phyloP scores from a whole-genome alignment of 2,113 vertebrate species.

The Sylvicapra grimmia region DNA sequence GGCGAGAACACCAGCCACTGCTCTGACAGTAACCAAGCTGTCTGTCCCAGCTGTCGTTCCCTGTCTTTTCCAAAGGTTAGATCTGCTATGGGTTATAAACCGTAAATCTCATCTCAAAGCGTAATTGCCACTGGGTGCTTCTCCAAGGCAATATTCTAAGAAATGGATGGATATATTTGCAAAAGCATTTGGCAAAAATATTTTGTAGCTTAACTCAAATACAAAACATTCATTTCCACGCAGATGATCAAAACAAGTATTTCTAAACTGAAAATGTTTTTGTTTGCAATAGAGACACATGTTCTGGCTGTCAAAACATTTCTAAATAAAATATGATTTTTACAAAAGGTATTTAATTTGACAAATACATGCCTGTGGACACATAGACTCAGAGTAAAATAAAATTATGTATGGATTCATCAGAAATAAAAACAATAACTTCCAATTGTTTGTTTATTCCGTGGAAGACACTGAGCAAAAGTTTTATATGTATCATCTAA shows the following conservation, averaged over 20 bases:
- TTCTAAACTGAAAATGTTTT: conserved; percentile 44
- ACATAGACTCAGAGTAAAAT: neutral
- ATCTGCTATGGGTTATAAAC: neutral
- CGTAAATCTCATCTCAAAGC: neutral
- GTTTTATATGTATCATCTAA: neutral
- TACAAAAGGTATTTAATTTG: conserved; percentile 60
- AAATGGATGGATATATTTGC: neutral
- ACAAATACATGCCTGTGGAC: conserved; percentile 21
- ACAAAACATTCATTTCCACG: conserved; percentile 36
- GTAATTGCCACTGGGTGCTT: neutral
- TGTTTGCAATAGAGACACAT: conserved; percentile 51
- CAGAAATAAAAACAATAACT: conserved; percentile 32
- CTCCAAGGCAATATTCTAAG: conserved; percentile 36
- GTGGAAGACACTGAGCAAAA: neutral
- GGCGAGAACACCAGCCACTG: accelerated
- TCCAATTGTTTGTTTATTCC: conserved; percentile 3
- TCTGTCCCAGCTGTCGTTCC: neutral
- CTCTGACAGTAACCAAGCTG: neutral
- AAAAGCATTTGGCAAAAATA: conserved; percentile 26
- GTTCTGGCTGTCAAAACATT: conserved; percentile 59
- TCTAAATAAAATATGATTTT: conserved; percentile 43
- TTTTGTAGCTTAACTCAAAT: conserved; percentile 35
- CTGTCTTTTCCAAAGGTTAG: neutral
- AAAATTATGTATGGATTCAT: conserved; percentile 33
- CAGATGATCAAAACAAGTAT: conserved; percentile 47